phyloP scores from a whole-genome alignment of 2,113 vertebrate species.

The Cephalopholis sonnerati region DNA sequence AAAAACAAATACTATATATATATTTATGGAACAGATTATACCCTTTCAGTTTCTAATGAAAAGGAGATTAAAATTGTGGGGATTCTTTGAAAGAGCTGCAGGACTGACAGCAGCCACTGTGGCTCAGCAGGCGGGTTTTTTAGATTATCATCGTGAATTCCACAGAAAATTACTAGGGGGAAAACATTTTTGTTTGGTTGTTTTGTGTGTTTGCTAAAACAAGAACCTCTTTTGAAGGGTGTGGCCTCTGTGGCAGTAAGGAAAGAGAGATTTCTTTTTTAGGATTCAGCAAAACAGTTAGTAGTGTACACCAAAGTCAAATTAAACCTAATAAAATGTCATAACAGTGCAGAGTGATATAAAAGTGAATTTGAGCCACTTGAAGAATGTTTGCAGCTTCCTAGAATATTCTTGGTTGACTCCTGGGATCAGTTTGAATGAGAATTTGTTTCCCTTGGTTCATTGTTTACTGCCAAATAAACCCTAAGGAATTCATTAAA shows the following conservation, averaged over 20 bases:
- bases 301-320: slow-evolving; percentile 3
- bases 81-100: slow-evolving; percentile 26
- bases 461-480: background rate
- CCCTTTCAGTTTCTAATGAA: slow-evolving; percentile 15
- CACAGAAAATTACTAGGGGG: slow-evolving; percentile 80
- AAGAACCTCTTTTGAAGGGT: slow-evolving; percentile 25
- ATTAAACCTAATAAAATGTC: slow-evolving; percentile 25
- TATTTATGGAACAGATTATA: slow-evolving; percentile 25
- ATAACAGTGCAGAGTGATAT: background rate
- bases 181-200: slow-evolving; percentile 83
- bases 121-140: slow-evolving; percentile 76
- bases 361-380: background rate
- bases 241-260: slow-evolving; percentile 6
- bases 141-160: slow-evolving; percentile 83
- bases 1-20: slow-evolving; percentile 28
- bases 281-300: slow-evolving; percentile 8
- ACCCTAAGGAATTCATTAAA: background rate
- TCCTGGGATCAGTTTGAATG: too few relatives aligned
- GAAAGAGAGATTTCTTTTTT: slow-evolving; percentile 13
- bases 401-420: background rate
- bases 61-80: slow-evolving; percentile 24
- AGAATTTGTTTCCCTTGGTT: background rate
- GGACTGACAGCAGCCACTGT: slow-evolving; percentile 83
- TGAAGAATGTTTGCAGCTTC: background rate
- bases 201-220: slow-evolving; percentile 76